Base-by-base conservation (phyloP, 2,797 vertebrate genomes). In the Mustela erminea region DNA sequence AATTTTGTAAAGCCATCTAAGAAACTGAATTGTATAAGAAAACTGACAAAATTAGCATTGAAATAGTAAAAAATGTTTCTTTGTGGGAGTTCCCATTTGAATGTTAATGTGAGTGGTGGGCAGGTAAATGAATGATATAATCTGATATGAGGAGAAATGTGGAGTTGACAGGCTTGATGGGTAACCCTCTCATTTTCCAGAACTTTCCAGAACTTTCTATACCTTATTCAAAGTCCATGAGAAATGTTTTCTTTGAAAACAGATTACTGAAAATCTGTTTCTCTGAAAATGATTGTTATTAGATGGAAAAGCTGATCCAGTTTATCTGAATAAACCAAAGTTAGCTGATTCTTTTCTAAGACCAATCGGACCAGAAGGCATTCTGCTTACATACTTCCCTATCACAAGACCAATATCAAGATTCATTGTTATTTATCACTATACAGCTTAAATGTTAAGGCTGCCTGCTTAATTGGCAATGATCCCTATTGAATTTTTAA, bases 381-480 rank as follows among this genome's bases (percentile, higher is more conserved):
- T 96, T 92, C 72, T 95, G 49, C 43, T 96, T 86, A 75, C 56
- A 64, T 70, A 27, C 5, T 94, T 94, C n/a, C 49, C 58, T 18
- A 86, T 95, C 60, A 74, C 18, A 90, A 83, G 35, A 77, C 25
- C 35, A 87, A 72, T 88, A 96, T 93, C 32, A 84, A 35, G 93
- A 95, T 96, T 97, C 75, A 60, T 95, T 97, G 93, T 97, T 93
- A 95, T 95, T 95, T 96, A 93, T 97, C 27, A 35, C 46, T 77
- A 32, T 90, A n/a, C 21, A 93, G 18, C 35, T 46, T 90, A 85
- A 90, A 93, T 97, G 62, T 96, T 82, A 90, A 96, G 93, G 80
- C 93, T 96, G 27, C 96, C 46, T 84, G 85, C 78, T 62, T 96
- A 98, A 97, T 95, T 95, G 2, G 2, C 60, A 52, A n/a, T 32